These are phyloP conservation scores for Synergus laeviventris DNA, from an alignment of 2,888 invertebrate species.

Conservation along the genomic window DNA sequence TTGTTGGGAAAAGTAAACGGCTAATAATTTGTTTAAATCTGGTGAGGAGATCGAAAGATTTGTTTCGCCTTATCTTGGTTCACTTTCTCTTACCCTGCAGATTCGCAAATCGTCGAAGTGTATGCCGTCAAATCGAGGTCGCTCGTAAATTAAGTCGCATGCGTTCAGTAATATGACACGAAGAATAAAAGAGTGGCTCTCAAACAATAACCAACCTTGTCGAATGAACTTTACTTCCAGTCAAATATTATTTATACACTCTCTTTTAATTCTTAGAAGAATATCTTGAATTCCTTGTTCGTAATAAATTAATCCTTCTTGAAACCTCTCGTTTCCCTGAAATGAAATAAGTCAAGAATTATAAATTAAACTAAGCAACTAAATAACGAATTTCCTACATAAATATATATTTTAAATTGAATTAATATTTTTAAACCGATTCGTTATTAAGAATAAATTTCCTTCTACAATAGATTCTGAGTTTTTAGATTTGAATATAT, in stretches of 20 bases:
- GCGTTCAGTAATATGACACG: slow-evolving; percentile 1
- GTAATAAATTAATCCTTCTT: too few species aligned
- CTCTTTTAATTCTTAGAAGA: background rate
- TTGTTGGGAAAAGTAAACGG: background rate
- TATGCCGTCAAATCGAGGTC: slow-evolving; percentile 14
- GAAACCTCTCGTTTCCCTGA: too few species aligned
- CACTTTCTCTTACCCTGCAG: background rate
- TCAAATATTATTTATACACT: background rate
- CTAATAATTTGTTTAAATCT: background rate
- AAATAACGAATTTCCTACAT: too few species aligned
- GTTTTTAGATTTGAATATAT: background rate
- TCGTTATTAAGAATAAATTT: background rate
- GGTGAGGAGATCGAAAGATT: background rate
- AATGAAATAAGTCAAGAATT: too few species aligned
- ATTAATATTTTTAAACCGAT: background rate
- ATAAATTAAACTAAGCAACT: too few species aligned
- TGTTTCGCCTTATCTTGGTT: background rate
- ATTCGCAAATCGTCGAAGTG: slow-evolving; percentile 3
- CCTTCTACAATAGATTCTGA: background rate
- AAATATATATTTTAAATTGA: too few species aligned
- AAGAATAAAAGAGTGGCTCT: background rate
- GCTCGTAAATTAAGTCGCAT: slow-evolving; percentile 5
- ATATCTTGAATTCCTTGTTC: too few species aligned
- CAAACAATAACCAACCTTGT: slow-evolving; percentile 15
- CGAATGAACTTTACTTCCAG: background rate